These are phyloP conservation scores for Parnassius orleans DNA, from an alignment of 2,888 invertebrate genomes.

Conservation along the genomic window DNA sequence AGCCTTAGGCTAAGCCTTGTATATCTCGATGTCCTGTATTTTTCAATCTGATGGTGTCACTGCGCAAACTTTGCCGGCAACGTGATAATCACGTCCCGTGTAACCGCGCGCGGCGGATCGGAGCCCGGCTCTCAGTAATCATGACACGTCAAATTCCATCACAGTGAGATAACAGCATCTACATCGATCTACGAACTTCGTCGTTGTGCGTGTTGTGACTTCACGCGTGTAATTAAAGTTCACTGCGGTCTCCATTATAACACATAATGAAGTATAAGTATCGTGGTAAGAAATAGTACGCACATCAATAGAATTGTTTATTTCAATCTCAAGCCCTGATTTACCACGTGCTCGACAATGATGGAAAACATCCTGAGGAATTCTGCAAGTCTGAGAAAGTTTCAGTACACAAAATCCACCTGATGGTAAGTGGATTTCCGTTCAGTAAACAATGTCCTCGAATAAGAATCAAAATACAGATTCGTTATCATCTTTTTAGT, in stretches of 20 bases:
- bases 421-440: no score
- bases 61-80: constrained; percentile 33
- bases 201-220: not conserved
- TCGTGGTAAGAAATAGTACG: no score
- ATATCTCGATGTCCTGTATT: not conserved
- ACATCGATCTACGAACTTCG: not conserved
- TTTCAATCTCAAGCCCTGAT: no score
- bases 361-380: no score
- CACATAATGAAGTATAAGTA: not conserved
- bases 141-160: constrained; percentile 40
- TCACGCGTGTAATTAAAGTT: constrained; percentile 5
- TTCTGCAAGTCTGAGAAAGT: no score
- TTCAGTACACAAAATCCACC: no score
- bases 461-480: no score
- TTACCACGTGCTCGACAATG: no score
- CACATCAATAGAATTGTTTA: no score
- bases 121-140: constrained; percentile 45
- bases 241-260: not conserved
- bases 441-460: no score
- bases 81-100: constrained; percentile 49
- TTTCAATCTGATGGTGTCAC: constrained; percentile 3
- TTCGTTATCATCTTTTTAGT: no score
- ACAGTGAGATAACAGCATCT: not conserved
- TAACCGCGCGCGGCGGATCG: constrained; percentile 36
- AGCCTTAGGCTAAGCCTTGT: no score